Evolutionary conservation across 2,797 vertebrate genomes (phyloP), one percentile per base, ranked within the genome.

Genomic region (Poecilia gillii): DNA sequence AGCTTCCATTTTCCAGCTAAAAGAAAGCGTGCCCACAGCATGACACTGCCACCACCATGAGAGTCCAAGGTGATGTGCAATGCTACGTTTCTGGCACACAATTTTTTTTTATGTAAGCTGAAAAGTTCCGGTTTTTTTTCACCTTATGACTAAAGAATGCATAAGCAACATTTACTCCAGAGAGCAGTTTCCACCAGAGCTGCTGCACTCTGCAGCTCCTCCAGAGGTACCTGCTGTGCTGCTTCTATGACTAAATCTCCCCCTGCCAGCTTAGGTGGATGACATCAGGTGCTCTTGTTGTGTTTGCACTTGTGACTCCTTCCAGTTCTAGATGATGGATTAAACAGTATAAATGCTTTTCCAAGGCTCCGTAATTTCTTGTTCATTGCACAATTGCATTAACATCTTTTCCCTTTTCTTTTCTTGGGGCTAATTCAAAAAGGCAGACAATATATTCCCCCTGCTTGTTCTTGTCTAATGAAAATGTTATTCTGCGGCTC

Each of bases 401-500:
- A 88, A 83, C 80, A 76, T 75, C 18, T 47, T 81, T 64, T 70
- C 36, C 41, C 51, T 49, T 79, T 36, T 31, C 57, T 49, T 39
- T 75, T 47, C n/a, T 62, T 41, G 82, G 77, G 36, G 55, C 55
- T 39, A 49, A 53, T 28, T 12, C 39, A 43, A 70, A 71, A 13
- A 71, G 68, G 68, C 68, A 53, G 23, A 73, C 87, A 85, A 77
- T 84, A 82, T 82, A 86, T 84, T 89, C 81, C 73, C 53, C 79
- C 47, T 39, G 81, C 76, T 73, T 49, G 55, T 62, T 79, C 72
- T 55, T 41, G 25, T n/a, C 33, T 85, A 85, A 91, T 91, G 85
- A 91, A 91, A 92, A 90, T 78, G 87, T 90, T 90, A 81, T 88
- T 86, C 73, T 8, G 76, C 39, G 2, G 73, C 97, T 98, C 93